These are phyloP conservation scores for Euzetes globulus DNA, from an alignment of 2,888 invertebrate genomes.

Conservation along the genomic window DNA sequence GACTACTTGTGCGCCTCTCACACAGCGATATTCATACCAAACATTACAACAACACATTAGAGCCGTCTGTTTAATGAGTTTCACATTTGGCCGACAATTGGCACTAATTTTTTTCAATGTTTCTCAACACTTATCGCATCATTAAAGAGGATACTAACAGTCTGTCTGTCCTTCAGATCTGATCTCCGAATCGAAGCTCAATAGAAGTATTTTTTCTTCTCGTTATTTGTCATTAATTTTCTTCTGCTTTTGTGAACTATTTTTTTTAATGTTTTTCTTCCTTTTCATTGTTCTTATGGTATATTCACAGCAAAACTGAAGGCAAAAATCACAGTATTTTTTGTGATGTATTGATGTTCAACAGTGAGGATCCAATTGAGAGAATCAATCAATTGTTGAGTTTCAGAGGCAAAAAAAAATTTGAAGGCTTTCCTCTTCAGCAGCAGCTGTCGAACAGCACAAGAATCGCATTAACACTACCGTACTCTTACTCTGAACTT, in stretches of 20 bases:
- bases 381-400: background rate
- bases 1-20: background rate
- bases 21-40: too few relatives aligned
- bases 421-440: background rate
- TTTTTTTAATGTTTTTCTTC: too few relatives aligned
- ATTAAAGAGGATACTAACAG: background rate
- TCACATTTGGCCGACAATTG: background rate
- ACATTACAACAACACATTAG: background rate
- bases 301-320: too few relatives aligned
- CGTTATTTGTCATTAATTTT: background rate
- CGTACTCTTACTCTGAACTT: background rate
- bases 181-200: background rate
- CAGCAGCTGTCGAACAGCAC: background rate
- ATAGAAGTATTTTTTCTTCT: background rate
- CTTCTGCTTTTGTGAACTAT: too few relatives aligned
- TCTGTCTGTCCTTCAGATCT: background rate
- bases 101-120: background rate
- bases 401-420: background rate
- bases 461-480: background rate
- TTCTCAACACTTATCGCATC: background rate
- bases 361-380: background rate
- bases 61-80: background rate
- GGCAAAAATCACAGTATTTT: too few relatives aligned
- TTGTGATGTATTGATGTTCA: background rate
- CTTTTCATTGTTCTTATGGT: too few relatives aligned